A percentile compares a stretch with the other conserved stretches of the same genome.
Conservation (phyloP, 2,113 vertebrate genomes). For the Accipiter virgatus region DNA sequence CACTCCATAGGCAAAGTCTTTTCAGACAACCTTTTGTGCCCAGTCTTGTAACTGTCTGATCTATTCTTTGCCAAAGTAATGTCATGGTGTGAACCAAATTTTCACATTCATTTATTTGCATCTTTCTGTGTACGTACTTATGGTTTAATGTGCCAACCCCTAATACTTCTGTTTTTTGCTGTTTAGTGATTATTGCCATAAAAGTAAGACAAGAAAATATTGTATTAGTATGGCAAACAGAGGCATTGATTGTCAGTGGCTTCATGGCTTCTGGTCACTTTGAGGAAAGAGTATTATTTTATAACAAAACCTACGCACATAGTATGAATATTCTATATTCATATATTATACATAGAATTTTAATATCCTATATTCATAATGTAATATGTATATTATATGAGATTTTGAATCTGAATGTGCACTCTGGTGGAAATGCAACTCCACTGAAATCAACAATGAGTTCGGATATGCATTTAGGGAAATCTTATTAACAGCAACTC, state of each 20-base stretch:
- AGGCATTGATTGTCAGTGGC: not conserved
- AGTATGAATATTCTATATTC: not conserved
- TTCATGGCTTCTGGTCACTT: not conserved
- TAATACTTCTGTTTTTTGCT: not conserved
- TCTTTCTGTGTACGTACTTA: not conserved
- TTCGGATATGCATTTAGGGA: not conserved
- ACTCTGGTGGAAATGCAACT: not conserved
- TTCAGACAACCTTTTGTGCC: not conserved
- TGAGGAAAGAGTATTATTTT: not conserved
- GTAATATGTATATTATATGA: not conserved
- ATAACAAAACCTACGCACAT: not conserved
- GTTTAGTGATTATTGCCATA: not conserved
- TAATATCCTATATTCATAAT: not conserved
- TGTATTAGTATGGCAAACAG: not conserved
- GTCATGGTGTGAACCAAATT: not conserved
- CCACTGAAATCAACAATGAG: not conserved
- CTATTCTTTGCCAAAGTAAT: not conserved
- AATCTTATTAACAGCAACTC: not conserved
- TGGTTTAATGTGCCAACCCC: not conserved
- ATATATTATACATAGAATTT: not conserved
- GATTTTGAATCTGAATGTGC: not conserved
- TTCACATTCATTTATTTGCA: not conserved
- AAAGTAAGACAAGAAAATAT: not conserved
- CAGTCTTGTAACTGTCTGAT: not conserved
- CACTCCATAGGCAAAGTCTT: slow-evolving; percentile 4